Evolutionary conservation across 2,888 invertebrate species (phyloP), one percentile per base, ranked within the genome.

Genomic region (Apamea crenata): DNA sequence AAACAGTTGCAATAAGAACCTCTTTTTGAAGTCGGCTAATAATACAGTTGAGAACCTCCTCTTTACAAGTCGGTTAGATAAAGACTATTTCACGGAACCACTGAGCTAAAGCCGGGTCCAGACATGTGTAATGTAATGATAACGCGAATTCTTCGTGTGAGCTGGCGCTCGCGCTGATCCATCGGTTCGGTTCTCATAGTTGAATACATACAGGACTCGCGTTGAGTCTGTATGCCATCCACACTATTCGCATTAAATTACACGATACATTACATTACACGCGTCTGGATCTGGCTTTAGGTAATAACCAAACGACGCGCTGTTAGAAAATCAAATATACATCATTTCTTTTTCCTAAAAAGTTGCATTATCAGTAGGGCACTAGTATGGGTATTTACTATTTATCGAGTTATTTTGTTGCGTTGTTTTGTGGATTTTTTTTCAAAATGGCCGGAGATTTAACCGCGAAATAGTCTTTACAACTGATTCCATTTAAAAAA

Each of bases 361-460:
- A 50, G 6, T 61, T 75, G 47, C 36, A 50, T 50, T 75, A 40
- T 82, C 50, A 18, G n/a, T 44, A n/a, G 21, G 8, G 25, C 25
- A 16, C 14, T 63, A 32, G 56, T 50, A 50, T 68, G 82, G 83
- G 80, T n/a, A n/a, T n/a, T n/a, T n/a, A n/a, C n/a, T 77, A 63
- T 77, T 77, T 69, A 69, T 44, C 44, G 4, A 32, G 6, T 68
- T 32, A 50, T 67, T 67, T 21, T 53, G 7, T 44, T 7, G 18
- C 47, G 16, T 29, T 56, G 25, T 14, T 71, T 70, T 50, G 2
- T 12, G 12, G 2, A 44, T 3, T n/a, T 12, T 10, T 32, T 71
- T 12, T 40, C 1, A 29, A 66, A 74, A 67, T 61, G 16, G 14
- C 75, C 32, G 18, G 16, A 25, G 21, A 44, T 40, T 53, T 18